Percentiles rank a stretch among this genome's conserved stretches.
These are phyloP conservation scores for Ophonus ardosiacus DNA, from an alignment of 2,888 invertebrate species.

Conservation along the genomic window DNA sequence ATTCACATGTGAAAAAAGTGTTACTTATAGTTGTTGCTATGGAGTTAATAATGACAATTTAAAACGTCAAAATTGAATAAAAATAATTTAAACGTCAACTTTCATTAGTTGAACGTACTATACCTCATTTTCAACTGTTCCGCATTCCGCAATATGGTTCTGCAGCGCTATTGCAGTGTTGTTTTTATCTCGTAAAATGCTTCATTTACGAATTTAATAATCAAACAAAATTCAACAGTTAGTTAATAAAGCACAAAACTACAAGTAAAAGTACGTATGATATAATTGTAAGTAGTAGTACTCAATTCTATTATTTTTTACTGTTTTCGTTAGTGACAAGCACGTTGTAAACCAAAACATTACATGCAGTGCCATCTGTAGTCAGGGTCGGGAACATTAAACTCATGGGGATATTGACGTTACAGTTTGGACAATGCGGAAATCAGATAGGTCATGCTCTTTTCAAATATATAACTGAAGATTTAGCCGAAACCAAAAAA, in stretches of 20 bases:
- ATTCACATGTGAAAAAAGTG: too few relatives aligned
- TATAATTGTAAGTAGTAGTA: constrained; percentile 6
- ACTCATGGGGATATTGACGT: constrained; percentile 74
- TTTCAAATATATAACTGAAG: constrained; percentile 74
- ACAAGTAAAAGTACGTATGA: constrained; percentile 3
- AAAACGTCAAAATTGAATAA: too few relatives aligned
- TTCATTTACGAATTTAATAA: background rate
- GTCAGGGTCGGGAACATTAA: background rate
- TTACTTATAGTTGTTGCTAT: too few relatives aligned
- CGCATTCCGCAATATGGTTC: constrained; percentile 7
- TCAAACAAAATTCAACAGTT: background rate
- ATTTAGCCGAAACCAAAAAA: constrained; percentile 71
- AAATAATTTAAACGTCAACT: too few relatives aligned
- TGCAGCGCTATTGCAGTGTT: background rate
- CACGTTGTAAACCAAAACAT: background rate
- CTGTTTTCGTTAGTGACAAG: background rate
- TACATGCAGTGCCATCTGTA: constrained; percentile 6
- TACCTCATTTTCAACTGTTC: background rate
- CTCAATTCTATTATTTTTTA: background rate
- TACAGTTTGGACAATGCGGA: constrained; percentile 79
- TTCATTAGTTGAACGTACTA: too few relatives aligned
- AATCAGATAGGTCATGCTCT: constrained; percentile 77
- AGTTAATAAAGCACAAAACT: background rate
- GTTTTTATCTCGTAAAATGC: background rate
- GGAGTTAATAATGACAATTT: too few relatives aligned